phyloP scores from a whole-genome alignment of 2,113 vertebrate genomes.

The Alexandromys fortis region DNA sequence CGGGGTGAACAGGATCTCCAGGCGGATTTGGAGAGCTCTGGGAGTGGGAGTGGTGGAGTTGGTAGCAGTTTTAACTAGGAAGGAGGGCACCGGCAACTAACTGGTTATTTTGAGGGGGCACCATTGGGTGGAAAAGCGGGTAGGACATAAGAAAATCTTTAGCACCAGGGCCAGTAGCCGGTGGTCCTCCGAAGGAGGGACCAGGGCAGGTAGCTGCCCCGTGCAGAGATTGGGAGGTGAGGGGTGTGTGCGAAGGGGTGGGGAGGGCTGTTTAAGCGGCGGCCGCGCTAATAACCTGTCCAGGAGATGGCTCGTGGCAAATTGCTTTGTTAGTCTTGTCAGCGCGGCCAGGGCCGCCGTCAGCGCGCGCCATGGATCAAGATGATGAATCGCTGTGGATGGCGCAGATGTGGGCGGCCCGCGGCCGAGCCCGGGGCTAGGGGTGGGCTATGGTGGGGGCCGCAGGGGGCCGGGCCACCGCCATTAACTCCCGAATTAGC shows the following conservation, averaged over 20 bases:
- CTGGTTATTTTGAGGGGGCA: background rate
- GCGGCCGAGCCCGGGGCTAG: slow-evolving; percentile 64
- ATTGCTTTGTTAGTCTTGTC: slow-evolving; percentile 99
- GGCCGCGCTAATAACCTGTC: slow-evolving; percentile 95
- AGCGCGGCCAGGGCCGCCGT: slow-evolving; percentile 94
- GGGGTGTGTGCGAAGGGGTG: background rate
- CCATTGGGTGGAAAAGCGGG: background rate
- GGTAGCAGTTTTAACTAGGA: background rate
- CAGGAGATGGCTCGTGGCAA: slow-evolving; percentile 96
- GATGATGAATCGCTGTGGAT: slow-evolving; percentile 99
- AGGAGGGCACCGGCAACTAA: background rate
- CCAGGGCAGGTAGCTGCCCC: slow-evolving; percentile 64
- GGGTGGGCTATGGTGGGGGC: slow-evolving; percentile 67
- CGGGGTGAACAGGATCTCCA: no score
- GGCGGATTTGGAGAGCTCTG: background rate
- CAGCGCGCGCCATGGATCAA: slow-evolving; percentile 99
- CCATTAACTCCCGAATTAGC: slow-evolving; percentile 77
- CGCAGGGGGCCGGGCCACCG: slow-evolving; percentile 61
- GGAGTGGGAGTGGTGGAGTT: background rate
- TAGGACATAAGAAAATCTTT: background rate
- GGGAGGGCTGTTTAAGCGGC: slow-evolving; percentile 90
- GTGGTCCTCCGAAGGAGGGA: background rate
- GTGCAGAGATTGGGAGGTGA: slow-evolving; percentile 52
- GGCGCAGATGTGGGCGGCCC: slow-evolving; percentile 95
- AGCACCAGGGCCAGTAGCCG: background rate